Base-by-base conservation (phyloP, 2,113 vertebrate species). In the Crotalus horridus region DNA sequence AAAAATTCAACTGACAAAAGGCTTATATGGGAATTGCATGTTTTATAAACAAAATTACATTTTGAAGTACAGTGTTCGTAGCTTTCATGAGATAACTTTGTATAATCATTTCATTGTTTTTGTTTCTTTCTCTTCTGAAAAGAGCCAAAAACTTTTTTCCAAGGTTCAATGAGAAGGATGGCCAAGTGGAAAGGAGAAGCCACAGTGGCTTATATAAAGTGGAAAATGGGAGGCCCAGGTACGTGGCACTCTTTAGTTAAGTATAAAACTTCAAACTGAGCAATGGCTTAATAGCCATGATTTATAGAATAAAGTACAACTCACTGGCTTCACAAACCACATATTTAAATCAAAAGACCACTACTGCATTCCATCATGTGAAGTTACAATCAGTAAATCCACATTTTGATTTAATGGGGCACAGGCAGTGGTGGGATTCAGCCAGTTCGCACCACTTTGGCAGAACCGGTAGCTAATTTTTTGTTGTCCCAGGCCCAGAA, bases 131-230 rank as follows among this genome's bases (percentile, higher is more conserved):
- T 94, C 93, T 7, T 13, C 54, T 26, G 0, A 0, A 87, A 94
- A 98, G 98, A 6, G 94, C 95, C 89, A 94, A 96, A 93, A 94
- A 61, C 48, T 99, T 99, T 97, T 97, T 96, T 91, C 98, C 98
- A n/a, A 93, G 96, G 51, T 99, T 99, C 96, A 99, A 99, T 10
- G 69, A 97, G 88, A 96, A 98, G 85, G 98, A 98, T 93, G 98
- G 97, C 46, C 85, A 90, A 54, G 98, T 98, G 93, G 98, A 99
- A 91, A 98, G 99, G 94, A 97, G n/a, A 56, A 99, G 98, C 94
- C 97, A 98, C 88, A 96, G 95, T 4, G 98, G 98, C 85, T 89
- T 90, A 1, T 97, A 97, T 1, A 17, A 93, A 10, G 74, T 97
- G 6, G 94, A 96, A 88, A 94, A 96, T 0, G 96, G 96, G 33